Evolutionary conservation across 2,797 vertebrate genomes (phyloP).

Genomic region (Epinephelus coioides): DNA sequence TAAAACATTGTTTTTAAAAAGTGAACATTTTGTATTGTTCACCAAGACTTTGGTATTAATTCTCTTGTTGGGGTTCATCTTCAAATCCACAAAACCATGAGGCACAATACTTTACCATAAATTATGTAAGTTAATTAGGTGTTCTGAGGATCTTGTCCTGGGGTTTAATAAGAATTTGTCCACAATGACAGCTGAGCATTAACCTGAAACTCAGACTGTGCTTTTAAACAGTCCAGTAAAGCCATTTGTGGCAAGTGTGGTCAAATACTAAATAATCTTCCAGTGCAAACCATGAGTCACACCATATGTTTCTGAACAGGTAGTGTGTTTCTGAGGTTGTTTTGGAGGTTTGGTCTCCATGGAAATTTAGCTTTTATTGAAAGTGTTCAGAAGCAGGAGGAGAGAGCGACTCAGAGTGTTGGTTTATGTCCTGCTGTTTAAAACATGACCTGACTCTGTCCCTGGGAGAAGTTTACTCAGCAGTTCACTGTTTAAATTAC

Average conservation of each 20-base stretch:
- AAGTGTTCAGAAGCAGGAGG: neutral
- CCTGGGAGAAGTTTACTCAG: neutral
- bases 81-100: neutral
- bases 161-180: neutral
- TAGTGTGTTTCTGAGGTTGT: slow-evolving; percentile 16
- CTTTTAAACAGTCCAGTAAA: neutral
- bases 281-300: slow-evolving; percentile 10
- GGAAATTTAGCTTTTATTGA: slow-evolving; percentile 15
- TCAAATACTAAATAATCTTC: neutral
- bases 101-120: neutral
- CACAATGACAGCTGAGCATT: neutral
- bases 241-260: slow-evolving; percentile 5
- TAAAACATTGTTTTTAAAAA: neutral
- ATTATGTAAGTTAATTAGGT: neutral
- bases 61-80: neutral
- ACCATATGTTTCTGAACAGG: slow-evolving; percentile 30
- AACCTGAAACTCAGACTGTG: neutral
- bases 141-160: slow-evolving; percentile 7
- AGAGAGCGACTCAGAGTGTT: neutral
- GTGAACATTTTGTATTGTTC: neutral
- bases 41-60: neutral
- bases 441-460: neutral
- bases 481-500: slow-evolving; percentile 1
- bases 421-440: slow-evolving; percentile 5
- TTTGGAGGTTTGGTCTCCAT: slow-evolving; percentile 32